A percentile compares a stretch with the other conserved stretches of the same genome.
These are phyloP conservation scores for Pitta sordida DNA, from an alignment of 2,113 vertebrate species.

Conservation along the genomic window DNA sequence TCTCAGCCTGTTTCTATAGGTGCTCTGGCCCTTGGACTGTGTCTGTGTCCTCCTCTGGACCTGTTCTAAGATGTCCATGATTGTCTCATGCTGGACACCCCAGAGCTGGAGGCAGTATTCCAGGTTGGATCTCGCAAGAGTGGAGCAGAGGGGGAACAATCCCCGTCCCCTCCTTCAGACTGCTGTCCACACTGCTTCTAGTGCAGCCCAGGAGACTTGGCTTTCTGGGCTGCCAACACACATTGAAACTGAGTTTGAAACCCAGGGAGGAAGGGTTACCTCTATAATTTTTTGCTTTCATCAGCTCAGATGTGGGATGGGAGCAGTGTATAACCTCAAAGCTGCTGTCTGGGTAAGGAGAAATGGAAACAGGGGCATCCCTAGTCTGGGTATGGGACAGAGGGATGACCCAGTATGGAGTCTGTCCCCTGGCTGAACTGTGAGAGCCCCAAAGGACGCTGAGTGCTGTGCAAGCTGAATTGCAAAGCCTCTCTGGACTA, in stretches of 20 bases:
- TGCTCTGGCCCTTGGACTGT: not conserved
- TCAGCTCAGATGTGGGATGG: not conserved
- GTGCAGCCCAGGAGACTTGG: not conserved
- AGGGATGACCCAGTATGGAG: not conserved
- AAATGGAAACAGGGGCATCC: not conserved
- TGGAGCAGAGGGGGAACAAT: not conserved
- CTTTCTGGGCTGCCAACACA: not conserved
- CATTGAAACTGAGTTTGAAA: not conserved
- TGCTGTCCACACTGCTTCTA: fast-evolving
- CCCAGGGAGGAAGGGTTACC: fast-evolving
- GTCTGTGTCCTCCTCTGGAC: not conserved
- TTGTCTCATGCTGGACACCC: not conserved
- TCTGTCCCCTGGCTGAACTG: not conserved
- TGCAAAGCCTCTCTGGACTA: not conserved
- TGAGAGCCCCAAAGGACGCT: fast-evolving
- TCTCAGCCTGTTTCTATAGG: not conserved
- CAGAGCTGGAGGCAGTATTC: not conserved
- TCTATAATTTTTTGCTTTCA: not conserved
- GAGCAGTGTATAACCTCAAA: not conserved
- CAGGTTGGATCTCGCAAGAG: not conserved
- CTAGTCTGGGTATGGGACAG: not conserved
- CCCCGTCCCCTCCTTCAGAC: not conserved
- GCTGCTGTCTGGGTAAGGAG: not conserved
- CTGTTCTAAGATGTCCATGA: fast-evolving
- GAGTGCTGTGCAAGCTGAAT: not conserved